phyloP scores from a whole-genome alignment of 2,797 vertebrate species.

The Pipistrellus nathusii region DNA sequence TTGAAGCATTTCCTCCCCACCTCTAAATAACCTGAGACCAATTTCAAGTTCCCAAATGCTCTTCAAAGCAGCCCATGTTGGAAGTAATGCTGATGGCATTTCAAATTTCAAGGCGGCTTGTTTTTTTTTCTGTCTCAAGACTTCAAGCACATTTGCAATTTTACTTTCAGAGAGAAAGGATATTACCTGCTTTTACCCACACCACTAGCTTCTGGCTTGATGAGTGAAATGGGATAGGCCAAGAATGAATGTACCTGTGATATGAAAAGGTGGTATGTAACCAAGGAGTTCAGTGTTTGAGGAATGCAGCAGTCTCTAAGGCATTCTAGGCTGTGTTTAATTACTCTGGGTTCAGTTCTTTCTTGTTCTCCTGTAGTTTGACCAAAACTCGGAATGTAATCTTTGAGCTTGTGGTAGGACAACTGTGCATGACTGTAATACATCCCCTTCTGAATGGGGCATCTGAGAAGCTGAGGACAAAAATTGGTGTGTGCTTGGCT shows the following conservation, averaged over 20 bases:
- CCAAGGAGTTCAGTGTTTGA: constrained; percentile 28
- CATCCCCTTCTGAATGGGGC: constrained; percentile 77
- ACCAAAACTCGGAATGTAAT: constrained; percentile 77
- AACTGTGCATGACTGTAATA: constrained; percentile 80
- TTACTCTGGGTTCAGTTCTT: constrained; percentile 72
- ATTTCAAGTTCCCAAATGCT: constrained; percentile 79
- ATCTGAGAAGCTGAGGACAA: constrained; percentile 81
- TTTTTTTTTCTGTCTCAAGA: constrained; percentile 77
- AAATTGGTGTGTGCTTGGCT: constrained; percentile 75
- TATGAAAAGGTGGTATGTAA: constrained; percentile 55
- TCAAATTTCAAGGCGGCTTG: constrained; percentile 71
- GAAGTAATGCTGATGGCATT: constrained; percentile 72
- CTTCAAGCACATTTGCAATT: constrained; percentile 79
- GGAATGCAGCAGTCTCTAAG: constrained; percentile 75
- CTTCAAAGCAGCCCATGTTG: constrained; percentile 79
- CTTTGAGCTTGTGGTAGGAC: constrained; percentile 57
- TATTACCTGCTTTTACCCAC: constrained; percentile 79
- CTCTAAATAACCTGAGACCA: constrained; percentile 79
- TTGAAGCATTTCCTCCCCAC: not conserved
- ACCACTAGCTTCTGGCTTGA: constrained; percentile 71
- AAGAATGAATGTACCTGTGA: constrained; percentile 71
- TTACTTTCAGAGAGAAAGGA: constrained; percentile 82
- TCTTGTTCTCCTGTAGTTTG: constrained; percentile 73
- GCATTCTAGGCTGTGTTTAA: constrained; percentile 65
- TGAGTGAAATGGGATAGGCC: constrained; percentile 79